Percentiles rank a stretch among this genome's conserved stretches.
phyloP scores from a whole-genome alignment of 2,113 vertebrate genomes.

The Saguinus imperator region DNA sequence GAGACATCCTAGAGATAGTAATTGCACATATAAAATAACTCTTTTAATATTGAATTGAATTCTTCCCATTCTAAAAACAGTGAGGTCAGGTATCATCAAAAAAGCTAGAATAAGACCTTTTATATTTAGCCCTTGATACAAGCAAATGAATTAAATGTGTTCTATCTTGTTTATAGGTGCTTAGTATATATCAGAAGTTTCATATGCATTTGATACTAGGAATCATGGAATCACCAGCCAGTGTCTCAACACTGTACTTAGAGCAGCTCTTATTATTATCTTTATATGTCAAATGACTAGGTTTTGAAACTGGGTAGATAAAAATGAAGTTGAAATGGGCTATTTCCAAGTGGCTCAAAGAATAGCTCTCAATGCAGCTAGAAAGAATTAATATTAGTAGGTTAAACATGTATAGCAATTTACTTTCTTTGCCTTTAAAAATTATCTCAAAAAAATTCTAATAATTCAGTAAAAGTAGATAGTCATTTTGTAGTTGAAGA shows the following conservation, averaged over 20 bases:
- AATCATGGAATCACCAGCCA: background rate
- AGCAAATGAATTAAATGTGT: conserved; percentile 5
- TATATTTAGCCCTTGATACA: background rate
- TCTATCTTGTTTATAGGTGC: background rate
- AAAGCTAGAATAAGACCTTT: background rate
- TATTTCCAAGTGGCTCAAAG: background rate
- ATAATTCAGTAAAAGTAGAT: background rate
- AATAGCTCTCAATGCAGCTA: background rate
- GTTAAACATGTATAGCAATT: background rate
- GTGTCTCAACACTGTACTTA: background rate
- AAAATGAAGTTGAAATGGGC: background rate
- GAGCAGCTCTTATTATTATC: background rate
- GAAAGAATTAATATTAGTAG: background rate
- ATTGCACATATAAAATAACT: background rate
- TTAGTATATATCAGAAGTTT: background rate
- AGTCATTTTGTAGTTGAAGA: background rate
- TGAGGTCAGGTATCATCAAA: background rate
- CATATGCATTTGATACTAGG: background rate
- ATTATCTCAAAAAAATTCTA: background rate
- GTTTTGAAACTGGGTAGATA: background rate
- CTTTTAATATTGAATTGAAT: background rate
- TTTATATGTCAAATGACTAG: background rate
- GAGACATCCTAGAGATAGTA: background rate
- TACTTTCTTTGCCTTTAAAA: background rate
- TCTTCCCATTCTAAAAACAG: background rate